phyloP scores from a whole-genome alignment of 2,888 invertebrate genomes.

The Argyresthia albistria region DNA sequence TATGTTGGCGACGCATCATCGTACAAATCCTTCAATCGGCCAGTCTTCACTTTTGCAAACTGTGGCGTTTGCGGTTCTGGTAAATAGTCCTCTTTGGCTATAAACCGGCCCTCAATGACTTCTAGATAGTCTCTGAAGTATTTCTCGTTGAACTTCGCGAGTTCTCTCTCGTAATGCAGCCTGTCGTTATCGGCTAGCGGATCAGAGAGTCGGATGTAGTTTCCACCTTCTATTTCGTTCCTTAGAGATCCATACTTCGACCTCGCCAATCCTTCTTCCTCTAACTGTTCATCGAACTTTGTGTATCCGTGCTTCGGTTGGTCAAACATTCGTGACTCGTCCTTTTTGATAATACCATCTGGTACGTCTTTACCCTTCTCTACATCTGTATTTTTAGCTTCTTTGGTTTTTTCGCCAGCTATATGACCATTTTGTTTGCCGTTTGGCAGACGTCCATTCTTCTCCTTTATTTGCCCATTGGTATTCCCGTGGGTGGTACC shows the following conservation, averaged over 20 bases:
- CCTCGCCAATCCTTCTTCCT: slow-evolving; percentile 41
- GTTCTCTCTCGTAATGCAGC: slow-evolving; percentile 54
- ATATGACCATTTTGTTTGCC: slow-evolving; percentile 23
- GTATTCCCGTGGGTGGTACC: not conserved
- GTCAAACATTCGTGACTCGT: slow-evolving; percentile 31
- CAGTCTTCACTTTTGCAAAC: slow-evolving; percentile 57
- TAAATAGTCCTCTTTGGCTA: slow-evolving; percentile 53
- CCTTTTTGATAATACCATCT: slow-evolving; percentile 20
- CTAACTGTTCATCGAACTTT: slow-evolving; percentile 30
- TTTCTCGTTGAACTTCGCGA: slow-evolving; percentile 58
- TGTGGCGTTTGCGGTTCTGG: slow-evolving; percentile 63
- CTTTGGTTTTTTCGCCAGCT: slow-evolving; percentile 19
- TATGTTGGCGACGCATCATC: slow-evolving; percentile 51
- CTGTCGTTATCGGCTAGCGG: slow-evolving; percentile 46
- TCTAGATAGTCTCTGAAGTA: slow-evolving; percentile 55
- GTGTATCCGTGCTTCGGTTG: slow-evolving; percentile 33
- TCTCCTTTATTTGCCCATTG: not conserved
- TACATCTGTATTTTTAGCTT: slow-evolving; percentile 50
- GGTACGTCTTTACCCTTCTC: slow-evolving; percentile 29
- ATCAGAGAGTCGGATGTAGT: slow-evolving; percentile 52
- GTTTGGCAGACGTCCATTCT: slow-evolving; percentile 22
- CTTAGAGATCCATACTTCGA: slow-evolving; percentile 62
- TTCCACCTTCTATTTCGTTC: slow-evolving; percentile 48
- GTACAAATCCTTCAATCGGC: slow-evolving; percentile 42
- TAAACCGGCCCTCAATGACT: slow-evolving; percentile 41